phyloP scores from a whole-genome alignment of 2,113 vertebrate genomes.

The Apodemus speciosus region DNA sequence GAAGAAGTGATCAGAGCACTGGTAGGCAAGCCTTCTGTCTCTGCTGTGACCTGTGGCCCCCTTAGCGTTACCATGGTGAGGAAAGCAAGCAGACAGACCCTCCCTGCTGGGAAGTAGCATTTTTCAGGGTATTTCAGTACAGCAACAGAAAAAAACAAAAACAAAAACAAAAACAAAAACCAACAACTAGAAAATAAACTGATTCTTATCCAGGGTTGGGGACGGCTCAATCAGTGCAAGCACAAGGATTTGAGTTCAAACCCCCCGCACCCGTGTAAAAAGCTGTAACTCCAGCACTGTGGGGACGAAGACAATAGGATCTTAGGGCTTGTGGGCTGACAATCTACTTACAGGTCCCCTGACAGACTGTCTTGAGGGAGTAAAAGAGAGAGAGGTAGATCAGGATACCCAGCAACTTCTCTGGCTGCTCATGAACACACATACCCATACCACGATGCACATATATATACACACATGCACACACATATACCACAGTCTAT shows the following conservation, averaged over 20 bases:
- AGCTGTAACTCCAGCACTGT: neutral
- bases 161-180: no score
- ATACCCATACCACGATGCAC: neutral
- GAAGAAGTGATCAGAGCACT: neutral
- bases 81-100: neutral
- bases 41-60: neutral
- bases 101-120: neutral
- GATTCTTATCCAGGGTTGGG: neutral
- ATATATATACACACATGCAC: neutral
- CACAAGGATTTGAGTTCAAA: neutral
- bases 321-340: neutral
- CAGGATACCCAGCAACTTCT: neutral
- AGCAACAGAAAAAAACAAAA: neutral
- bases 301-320: neutral
- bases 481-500: neutral
- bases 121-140: neutral
- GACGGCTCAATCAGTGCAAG: no score
- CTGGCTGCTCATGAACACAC: neutral
- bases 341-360: neutral
- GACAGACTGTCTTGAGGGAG: neutral
- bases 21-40: neutral
- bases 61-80: neutral
- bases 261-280: neutral
- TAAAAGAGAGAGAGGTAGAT: neutral
- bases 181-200: neutral